Percentiles rank a stretch among this genome's conserved stretches.
Conservation (phyloP, 2,888 invertebrate species). For the Miltochrista miniata region DNA sequence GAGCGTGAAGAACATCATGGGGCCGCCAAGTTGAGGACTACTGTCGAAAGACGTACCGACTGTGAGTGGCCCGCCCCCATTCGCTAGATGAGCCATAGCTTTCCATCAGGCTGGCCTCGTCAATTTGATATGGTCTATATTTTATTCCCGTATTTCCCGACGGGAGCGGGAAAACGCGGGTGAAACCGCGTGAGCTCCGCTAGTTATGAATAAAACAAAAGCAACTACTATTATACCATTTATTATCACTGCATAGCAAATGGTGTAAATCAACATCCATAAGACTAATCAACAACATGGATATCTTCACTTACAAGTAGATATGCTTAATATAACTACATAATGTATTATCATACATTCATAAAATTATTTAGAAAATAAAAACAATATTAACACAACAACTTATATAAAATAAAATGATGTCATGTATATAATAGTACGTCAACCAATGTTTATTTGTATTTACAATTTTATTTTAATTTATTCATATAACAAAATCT, state of each 20-base stretch:
- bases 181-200: no score
- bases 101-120: no score
- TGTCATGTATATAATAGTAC: constrained; percentile 73
- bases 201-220: constrained; percentile 23
- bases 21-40: no score
- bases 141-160: no score
- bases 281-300: constrained; percentile 83
- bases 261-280: constrained; percentile 83
- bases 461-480: constrained; percentile 57
- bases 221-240: constrained; percentile 71
- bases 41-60: no score
- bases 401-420: constrained; percentile 66
- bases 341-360: constrained; percentile 61
- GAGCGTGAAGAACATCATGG: no score
- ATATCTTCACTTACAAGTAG: constrained; percentile 71
- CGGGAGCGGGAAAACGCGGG: no score
- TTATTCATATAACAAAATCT: constrained; percentile 54
- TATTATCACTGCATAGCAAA: constrained; percentile 81
- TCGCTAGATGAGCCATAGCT: no score
- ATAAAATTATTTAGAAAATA: constrained; percentile 61
- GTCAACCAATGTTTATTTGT: constrained; percentile 52
- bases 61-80: no score
- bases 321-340: constrained; percentile 64
- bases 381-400: constrained; percentile 65
- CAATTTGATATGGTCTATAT: no score